These are phyloP conservation scores for Drosophila ohnishii DNA, from an alignment of 1,140 invertebrate species.

Conservation along the genomic window DNA sequence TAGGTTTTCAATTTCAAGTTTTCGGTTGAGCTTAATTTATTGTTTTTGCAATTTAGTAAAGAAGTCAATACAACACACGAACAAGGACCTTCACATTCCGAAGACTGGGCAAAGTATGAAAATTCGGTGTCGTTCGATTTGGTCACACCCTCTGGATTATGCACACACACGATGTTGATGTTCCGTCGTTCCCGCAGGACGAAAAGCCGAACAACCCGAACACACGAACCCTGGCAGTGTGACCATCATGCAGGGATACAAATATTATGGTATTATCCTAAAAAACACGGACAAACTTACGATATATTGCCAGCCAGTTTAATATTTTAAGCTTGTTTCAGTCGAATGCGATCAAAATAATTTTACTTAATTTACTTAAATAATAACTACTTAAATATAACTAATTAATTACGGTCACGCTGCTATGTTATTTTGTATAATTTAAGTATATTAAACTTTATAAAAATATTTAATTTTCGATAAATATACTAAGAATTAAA, in stretches of 20 bases:
- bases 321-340: not conserved
- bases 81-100: constrained; percentile 79
- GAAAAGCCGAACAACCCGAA: constrained; percentile 35
- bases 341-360: not conserved
- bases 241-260: not conserved
- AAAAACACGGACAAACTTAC: no score
- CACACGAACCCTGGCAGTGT: constrained; percentile 19
- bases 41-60: constrained; percentile 40
- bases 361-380: not conserved
- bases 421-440: not conserved
- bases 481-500: no score
- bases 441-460: no score
- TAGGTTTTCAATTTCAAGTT: not conserved
- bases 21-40: constrained; percentile 19
- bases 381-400: not conserved
- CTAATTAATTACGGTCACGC: not conserved
- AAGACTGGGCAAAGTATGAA: constrained; percentile 83
- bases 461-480: no score
- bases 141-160: constrained; percentile 80
- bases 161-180: constrained; percentile 62
- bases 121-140: constrained; percentile 82
- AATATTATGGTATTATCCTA: not conserved
- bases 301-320: not conserved
- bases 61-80: constrained; percentile 59
- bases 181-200: constrained; percentile 48